phyloP scores from a whole-genome alignment of 2,888 invertebrate genomes.

The Antheraea yamamai region DNA sequence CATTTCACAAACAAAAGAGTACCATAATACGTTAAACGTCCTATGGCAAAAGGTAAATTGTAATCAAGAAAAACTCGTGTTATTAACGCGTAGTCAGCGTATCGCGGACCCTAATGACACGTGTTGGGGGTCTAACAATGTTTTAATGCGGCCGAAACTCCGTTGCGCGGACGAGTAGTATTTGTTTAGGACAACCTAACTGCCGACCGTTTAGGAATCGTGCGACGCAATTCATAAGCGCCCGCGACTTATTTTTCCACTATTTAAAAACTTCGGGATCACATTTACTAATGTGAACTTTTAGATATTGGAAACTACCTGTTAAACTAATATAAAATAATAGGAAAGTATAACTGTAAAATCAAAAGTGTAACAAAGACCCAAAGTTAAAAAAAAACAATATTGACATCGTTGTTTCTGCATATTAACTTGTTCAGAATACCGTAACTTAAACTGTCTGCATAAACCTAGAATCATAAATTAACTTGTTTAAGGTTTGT shows the following conservation, averaged over 20 bases:
- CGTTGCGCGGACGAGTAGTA: slow-evolving; percentile 73
- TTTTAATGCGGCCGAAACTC: slow-evolving; percentile 72
- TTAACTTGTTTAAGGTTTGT: no score
- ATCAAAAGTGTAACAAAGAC: no score
- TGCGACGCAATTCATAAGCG: slow-evolving; percentile 26
- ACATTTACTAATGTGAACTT: no score
- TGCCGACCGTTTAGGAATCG: slow-evolving; percentile 74
- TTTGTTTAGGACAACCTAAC: slow-evolving; percentile 80
- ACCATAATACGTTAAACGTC: not conserved
- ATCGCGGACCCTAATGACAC: slow-evolving; percentile 65
- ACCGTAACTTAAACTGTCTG: no score
- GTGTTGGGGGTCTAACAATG: slow-evolving; percentile 72
- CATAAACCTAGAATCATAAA: no score
- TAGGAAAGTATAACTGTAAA: no score
- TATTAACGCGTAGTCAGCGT: slow-evolving; percentile 61
- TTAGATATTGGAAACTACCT: no score
- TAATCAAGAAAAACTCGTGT: slow-evolving; percentile 58
- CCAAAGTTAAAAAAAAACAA: no score
- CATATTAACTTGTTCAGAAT: no score
- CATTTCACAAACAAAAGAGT: slow-evolving; percentile 1
- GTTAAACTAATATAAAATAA: no score
- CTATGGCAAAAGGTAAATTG: slow-evolving; percentile 35
- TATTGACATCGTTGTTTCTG: no score
- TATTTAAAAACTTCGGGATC: not conserved
- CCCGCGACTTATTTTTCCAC: slow-evolving; percentile 23